phyloP scores from a whole-genome alignment of 1,140 invertebrate species.

The Papilio machaon region DNA sequence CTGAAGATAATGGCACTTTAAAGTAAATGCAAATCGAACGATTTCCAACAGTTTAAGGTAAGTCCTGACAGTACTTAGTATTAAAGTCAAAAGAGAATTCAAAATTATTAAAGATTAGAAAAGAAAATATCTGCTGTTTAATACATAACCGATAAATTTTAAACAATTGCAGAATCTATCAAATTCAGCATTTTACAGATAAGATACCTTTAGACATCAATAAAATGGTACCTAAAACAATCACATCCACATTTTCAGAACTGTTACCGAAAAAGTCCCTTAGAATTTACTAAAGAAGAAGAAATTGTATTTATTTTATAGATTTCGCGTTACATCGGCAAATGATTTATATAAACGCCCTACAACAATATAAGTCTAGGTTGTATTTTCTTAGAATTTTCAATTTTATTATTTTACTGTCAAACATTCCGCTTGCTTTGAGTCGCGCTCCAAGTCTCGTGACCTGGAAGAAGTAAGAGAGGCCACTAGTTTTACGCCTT shows the following conservation, averaged over 20 bases:
- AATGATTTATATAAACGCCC: not conserved
- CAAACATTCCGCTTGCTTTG: constrained; percentile 5
- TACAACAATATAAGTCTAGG: not conserved
- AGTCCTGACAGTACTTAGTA: not conserved
- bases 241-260: no score
- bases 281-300: no score
- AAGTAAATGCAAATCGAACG: constrained; percentile 26
- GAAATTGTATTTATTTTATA: no score
- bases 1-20: constrained; percentile 3
- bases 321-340: not conserved
- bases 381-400: not conserved
- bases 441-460: constrained; percentile 1
- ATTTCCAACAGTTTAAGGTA: constrained; percentile 22
- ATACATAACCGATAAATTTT: not conserved
- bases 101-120: not conserved
- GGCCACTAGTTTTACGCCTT: not conserved
- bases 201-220: no score
- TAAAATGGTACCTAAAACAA: no score
- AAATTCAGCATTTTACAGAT: no score
- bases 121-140: not conserved
- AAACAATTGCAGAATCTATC: not conserved
- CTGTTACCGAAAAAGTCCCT: no score
- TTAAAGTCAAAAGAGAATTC: not conserved
- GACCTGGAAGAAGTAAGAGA: constrained; percentile 1
- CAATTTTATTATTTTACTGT: constrained; percentile 14